A percentile compares a stretch with the other conserved stretches of the same genome.
These are phyloP conservation scores for Hemicrepidius hirtus DNA, from an alignment of 2,888 invertebrate species.

Conservation along the genomic window DNA sequence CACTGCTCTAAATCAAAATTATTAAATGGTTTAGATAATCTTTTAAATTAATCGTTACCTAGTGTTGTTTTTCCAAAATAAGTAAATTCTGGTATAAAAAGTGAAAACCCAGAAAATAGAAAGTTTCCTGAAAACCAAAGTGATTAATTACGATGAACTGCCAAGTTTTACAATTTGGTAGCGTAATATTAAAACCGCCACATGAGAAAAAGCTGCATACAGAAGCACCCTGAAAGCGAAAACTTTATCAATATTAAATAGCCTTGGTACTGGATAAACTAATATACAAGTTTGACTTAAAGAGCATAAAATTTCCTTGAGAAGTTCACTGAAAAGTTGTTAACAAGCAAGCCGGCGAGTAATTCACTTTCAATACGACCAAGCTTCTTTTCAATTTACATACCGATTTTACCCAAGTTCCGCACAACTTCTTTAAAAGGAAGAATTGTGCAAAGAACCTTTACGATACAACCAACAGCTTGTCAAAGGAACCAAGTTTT, in stretches of 20 bases:
- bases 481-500: constrained; percentile 1
- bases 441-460: constrained; percentile 26
- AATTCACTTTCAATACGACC: constrained; percentile 37
- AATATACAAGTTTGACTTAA: constrained; percentile 29
- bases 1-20: no score
- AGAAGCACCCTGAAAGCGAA: constrained; percentile 8
- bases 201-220: constrained; percentile 14
- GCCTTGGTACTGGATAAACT: constrained; percentile 18
- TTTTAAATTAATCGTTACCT: not conserved
- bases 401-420: constrained; percentile 29
- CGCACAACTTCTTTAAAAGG: constrained; percentile 15
- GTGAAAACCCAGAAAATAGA: constrained; percentile 3
- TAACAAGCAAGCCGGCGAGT: constrained; percentile 27
- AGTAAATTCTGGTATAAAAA: not conserved
- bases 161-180: constrained; percentile 17
- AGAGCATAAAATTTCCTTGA: constrained; percentile 29
- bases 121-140: constrained; percentile 9
- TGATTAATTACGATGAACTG: constrained; percentile 11
- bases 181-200: constrained; percentile 12
- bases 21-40: no score
- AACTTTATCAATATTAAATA: constrained; percentile 26
- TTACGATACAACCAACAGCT: not conserved
- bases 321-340: constrained; percentile 24
- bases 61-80: constrained; percentile 2
- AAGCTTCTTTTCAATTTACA: constrained; percentile 42